These are phyloP conservation scores for Amazona vittata DNA, from an alignment of 2,113 vertebrate genomes.

Conservation along the genomic window DNA sequence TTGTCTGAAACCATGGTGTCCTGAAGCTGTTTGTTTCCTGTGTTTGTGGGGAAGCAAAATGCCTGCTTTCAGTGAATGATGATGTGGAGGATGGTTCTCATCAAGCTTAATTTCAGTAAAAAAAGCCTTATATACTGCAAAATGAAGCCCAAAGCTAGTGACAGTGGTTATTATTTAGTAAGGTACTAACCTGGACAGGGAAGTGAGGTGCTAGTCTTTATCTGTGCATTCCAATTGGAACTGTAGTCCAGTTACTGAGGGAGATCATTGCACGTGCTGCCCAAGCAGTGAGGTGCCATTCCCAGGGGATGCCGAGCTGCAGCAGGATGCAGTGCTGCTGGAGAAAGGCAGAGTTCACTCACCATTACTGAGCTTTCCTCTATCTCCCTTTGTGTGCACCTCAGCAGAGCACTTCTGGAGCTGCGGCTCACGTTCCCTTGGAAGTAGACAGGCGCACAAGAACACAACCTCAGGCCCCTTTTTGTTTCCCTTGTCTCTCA, in stretches of 20 bases:
- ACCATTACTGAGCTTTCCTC: conserved; percentile 23
- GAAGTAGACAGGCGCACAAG: conserved; percentile 31
- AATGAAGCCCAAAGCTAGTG: neutral
- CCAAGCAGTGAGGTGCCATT: neutral
- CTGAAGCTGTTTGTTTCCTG: neutral
- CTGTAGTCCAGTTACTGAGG: neutral
- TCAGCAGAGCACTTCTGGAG: neutral
- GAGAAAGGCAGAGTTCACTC: conserved; percentile 19
- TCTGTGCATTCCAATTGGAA: neutral
- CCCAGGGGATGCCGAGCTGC: neutral
- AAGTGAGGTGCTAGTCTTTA: neutral
- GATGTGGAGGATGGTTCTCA: neutral
- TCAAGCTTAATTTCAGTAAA: neutral
- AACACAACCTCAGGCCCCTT: conserved; percentile 17
- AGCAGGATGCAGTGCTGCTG: neutral
- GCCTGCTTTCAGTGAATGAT: neutral
- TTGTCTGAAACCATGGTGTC: neutral
- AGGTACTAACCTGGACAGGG: neutral
- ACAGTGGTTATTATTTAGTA: neutral
- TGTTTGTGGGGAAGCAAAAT: neutral
- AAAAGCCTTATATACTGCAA: neutral
- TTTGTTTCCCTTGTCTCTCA: conserved; percentile 58
- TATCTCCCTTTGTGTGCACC: conserved; percentile 28
- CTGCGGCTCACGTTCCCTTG: neutral
- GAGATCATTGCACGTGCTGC: accelerated